phyloP scores from a whole-genome alignment of 2,113 vertebrate species.

The Cephalopterus ornatus region DNA sequence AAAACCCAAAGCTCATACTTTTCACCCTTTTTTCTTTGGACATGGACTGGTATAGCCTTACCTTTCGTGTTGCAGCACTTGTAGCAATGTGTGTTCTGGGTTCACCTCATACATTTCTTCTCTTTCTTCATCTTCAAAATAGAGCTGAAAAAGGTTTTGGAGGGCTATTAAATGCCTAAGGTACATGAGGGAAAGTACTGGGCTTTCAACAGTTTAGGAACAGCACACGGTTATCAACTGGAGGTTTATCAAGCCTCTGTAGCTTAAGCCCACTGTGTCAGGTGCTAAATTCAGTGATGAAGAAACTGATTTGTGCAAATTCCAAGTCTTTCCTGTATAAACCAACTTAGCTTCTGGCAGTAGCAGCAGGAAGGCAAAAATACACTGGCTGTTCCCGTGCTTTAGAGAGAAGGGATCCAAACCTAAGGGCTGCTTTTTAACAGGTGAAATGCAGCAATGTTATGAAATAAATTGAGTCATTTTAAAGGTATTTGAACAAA shows the following conservation, averaged over 20 bases:
- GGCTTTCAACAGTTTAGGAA: background rate
- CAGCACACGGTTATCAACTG: background rate
- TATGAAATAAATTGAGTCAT: background rate
- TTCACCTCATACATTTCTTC: conserved; percentile 77
- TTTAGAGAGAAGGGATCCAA: background rate
- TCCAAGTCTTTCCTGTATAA: background rate
- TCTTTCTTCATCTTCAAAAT: conserved; percentile 85
- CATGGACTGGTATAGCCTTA: conserved; percentile 32
- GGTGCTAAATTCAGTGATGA: accelerated
- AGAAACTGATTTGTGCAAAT: background rate
- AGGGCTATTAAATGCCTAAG: background rate
- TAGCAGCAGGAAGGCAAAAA: background rate
- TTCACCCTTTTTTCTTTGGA: background rate
- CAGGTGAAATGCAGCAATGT: background rate
- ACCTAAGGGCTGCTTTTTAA: background rate
- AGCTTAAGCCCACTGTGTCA: accelerated
- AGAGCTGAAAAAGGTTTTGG: conserved; percentile 75
- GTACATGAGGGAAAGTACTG: background rate
- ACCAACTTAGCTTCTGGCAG: background rate
- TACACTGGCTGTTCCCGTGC: background rate
- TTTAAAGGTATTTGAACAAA: background rate
- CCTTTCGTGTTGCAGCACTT: conserved; percentile 84
- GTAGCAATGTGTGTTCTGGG: conserved; percentile 74
- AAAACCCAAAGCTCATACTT: background rate
- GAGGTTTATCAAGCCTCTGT: background rate